phyloP scores from a whole-genome alignment of 1,140 invertebrate species.

The Lucilia cuprina region DNA sequence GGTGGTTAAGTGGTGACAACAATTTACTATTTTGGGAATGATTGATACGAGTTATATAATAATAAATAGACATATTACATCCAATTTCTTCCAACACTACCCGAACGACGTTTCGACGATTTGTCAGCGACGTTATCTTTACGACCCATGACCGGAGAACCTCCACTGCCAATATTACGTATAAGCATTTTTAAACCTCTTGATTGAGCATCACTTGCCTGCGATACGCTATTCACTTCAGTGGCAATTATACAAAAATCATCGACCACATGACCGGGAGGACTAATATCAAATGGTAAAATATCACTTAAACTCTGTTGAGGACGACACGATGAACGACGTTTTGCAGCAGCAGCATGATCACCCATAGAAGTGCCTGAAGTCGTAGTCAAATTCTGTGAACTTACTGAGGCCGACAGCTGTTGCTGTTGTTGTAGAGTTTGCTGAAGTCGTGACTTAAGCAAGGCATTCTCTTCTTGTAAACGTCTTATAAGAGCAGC shows the following conservation, averaged over 20 bases:
- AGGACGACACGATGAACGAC: constrained; percentile 65
- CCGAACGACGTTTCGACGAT: constrained; percentile 53
- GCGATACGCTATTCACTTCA: constrained; percentile 65
- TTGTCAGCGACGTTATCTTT: constrained; percentile 64
- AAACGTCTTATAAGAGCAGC: constrained; percentile 77
- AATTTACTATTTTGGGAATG: no score
- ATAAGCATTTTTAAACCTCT: constrained; percentile 79
- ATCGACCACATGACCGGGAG: constrained; percentile 82
- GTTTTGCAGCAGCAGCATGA: constrained; percentile 57
- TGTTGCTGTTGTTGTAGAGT: constrained; percentile 51
- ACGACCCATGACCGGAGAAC: constrained; percentile 79
- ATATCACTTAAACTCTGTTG: constrained; percentile 66
- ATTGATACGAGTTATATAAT: not conserved
- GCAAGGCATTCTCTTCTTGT: constrained; percentile 81
- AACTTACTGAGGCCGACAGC: constrained; percentile 45
- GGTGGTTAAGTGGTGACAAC: no score
- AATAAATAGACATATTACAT: constrained; percentile 40
- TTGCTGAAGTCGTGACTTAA: constrained; percentile 68
- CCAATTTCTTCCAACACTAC: constrained; percentile 60
- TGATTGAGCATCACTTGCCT: constrained; percentile 68
- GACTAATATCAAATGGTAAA: constrained; percentile 69
- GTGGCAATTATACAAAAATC: constrained; percentile 92
- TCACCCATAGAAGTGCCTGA: constrained; percentile 40
- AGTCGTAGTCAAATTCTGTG: constrained; percentile 40
- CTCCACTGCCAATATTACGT: constrained; percentile 78